Evolutionary conservation across 2,888 invertebrate species (phyloP), one percentile per base, ranked within the genome.

Genomic region (Arenicola marina): DNA sequence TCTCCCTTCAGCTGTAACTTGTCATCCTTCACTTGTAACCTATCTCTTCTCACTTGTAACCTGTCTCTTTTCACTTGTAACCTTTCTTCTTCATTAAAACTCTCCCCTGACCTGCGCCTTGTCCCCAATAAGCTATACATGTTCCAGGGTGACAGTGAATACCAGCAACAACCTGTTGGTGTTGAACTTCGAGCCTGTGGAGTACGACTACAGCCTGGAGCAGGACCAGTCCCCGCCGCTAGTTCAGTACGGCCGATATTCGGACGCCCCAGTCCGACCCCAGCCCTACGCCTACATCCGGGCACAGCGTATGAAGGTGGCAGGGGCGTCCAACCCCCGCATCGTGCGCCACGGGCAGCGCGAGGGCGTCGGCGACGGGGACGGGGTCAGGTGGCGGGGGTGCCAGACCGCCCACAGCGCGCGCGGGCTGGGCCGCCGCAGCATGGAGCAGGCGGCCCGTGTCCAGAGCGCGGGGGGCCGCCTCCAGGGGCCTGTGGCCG

Each of bases 181-280:
- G 62, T 71, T 83, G 62, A 81, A 78, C 67, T 83, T 83, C 72
- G 83, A 83, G 68, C 72, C 73, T 44, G 75, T 81, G 1, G 75
- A 80, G 29, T 82, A 79, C 77, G 78, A 82, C 73, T 82, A 82
- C 67, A 77, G 68, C 24, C 69, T 82, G 54, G 75, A 76, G 28
- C 75, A 73, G 32, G 82, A 82, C 71, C 76, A 76, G 60, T 74
- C 81, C 33, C 78, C 80, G n/a, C 76, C 82, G 0, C 68, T 78
- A 4, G 76, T 80, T 2, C 76, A 78, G 69, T 81, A 79, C 66
- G 73, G 77, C 24, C 75, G 75, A 21, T 82, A 80, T 67, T 71
- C 75, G 4, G 79, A 80, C 58, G 76, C 79, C 2, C 81, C 81
- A 4, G 72, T 81, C 32, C 66, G 80, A 29, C 70, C 70, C 4